Conservation (phyloP, 2,113 vertebrate genomes). For the Trogon surrucura region DNA sequence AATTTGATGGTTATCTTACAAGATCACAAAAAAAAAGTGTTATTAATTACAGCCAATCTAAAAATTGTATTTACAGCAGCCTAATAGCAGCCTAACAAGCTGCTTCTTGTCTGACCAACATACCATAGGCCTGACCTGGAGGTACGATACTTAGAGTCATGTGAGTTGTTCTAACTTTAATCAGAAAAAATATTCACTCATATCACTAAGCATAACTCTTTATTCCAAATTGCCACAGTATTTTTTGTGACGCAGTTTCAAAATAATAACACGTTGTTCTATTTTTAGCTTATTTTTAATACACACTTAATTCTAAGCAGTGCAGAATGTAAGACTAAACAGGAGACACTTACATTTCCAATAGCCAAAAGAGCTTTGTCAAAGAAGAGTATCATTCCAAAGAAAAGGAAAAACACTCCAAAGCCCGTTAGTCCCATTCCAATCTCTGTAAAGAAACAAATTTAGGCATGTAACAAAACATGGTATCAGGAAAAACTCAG, state of each 20-base stretch:
- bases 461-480: background rate
- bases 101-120: background rate
- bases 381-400: slow-evolving; percentile 99
- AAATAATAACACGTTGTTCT: background rate
- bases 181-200: background rate
- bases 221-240: background rate
- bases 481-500: background rate
- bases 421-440: slow-evolving; percentile 97
- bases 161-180: background rate
- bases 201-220: background rate
- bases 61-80: background rate
- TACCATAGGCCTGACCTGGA: background rate
- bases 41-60: background rate
- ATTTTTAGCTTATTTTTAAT: background rate
- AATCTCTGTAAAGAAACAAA: slow-evolving; percentile 86
- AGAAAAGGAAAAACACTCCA: slow-evolving; percentile 98
- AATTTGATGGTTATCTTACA: background rate
- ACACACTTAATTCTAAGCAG: background rate
- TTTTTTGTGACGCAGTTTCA: background rate
- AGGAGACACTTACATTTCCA: slow-evolving; percentile 89
- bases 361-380: slow-evolving; percentile 98
- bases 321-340: background rate
- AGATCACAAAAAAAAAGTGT: background rate
- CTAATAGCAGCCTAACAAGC: background rate
- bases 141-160: background rate